Evolutionary conservation across 1,140 invertebrate genomes (phyloP), one percentile per base, ranked within the genome.

Genomic region (Coelopa frigida): DNA sequence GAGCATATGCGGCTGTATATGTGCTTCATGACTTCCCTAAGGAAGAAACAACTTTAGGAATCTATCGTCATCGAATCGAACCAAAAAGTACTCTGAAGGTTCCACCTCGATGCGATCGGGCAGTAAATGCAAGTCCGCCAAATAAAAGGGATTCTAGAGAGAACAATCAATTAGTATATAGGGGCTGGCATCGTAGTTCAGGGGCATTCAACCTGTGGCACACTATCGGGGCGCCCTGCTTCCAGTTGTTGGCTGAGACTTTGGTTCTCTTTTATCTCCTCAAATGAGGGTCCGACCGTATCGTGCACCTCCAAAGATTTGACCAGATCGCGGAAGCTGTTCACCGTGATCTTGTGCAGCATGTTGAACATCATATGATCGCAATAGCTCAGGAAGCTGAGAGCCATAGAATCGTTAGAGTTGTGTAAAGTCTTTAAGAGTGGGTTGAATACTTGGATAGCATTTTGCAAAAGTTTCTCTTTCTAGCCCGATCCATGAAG

Each of bases 401-500:
- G 31, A 15, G n/a, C 24, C 10, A 18, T 1, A 7, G 32, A 21
- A 38, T 15, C n/a, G 5, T 8, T 18, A 24, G 6, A 7, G 36
- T 40, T 20, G 7, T 6, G 2, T 17, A 12, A 36, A 14, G 1
- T 35, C 33, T 33, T 23, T 42, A 44, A 37, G 38, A 36, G 14
- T 36, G 33, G 15, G 12, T 26, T 12, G 11, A 12, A 27, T 72
- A 87, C 83, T 81, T 76, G 14, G 79, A 77, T 0, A 87, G 71
- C 20, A 79, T 72, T 54, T 80, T 76, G 61, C 86, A 89, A 55
- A 84, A 83, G 42, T 80, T 77, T 48, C 82, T 74, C 58, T 91
- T 92, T 47, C 82, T 81, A 1, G 84, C 83, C 54, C 89, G 85
- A 54, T 90, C 82, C 23, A 85, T 87, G 56, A 88, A 91, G 18